phyloP scores from a whole-genome alignment of 2,888 invertebrate genomes.

The Drosophila meridionalis region DNA sequence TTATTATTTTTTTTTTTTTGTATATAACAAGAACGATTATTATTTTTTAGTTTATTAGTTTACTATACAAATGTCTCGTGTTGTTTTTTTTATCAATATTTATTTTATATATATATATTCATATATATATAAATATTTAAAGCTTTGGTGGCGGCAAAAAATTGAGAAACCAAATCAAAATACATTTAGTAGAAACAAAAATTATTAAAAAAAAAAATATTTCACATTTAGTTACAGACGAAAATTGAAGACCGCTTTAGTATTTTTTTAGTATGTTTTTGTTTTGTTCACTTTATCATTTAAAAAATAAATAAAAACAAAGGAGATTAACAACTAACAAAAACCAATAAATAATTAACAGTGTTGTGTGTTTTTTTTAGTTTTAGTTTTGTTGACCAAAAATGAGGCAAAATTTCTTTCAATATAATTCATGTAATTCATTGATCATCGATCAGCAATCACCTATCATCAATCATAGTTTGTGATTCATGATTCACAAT shows the following conservation, averaged over 20 bases:
- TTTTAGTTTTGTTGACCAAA: slow-evolving; percentile 64
- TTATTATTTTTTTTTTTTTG: slow-evolving; percentile 13
- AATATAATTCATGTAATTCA: slow-evolving; percentile 6
- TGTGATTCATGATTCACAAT: slow-evolving; percentile 7
- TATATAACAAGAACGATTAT: slow-evolving; percentile 74
- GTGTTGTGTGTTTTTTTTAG: slow-evolving; percentile 50
- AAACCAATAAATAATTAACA: slow-evolving; percentile 56
- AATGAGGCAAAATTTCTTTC: slow-evolving; percentile 66
- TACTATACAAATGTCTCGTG: slow-evolving; percentile 73
- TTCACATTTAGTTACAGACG: not conserved
- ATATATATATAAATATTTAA: slow-evolving; percentile 70
- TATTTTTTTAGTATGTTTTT: slow-evolving; percentile 31
- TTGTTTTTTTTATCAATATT: slow-evolving; percentile 40
- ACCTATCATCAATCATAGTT: slow-evolving; percentile 20
- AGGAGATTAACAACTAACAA: slow-evolving; percentile 58
- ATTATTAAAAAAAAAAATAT: not conserved
- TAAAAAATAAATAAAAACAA: slow-evolving; percentile 58
- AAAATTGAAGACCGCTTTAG: slow-evolving; percentile 68
- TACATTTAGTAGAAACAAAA: not conserved
- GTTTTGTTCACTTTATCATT: slow-evolving; percentile 37
- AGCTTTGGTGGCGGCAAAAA: slow-evolving; percentile 79
- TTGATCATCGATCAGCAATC: slow-evolving; percentile 6
- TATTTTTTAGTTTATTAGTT: slow-evolving; percentile 63
- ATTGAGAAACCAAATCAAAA: slow-evolving; percentile 27
- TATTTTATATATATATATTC: slow-evolving; percentile 7